These are phyloP conservation scores for Sebastes diaconus DNA, from an alignment of 2,797 vertebrate genomes.

Conservation along the genomic window DNA sequence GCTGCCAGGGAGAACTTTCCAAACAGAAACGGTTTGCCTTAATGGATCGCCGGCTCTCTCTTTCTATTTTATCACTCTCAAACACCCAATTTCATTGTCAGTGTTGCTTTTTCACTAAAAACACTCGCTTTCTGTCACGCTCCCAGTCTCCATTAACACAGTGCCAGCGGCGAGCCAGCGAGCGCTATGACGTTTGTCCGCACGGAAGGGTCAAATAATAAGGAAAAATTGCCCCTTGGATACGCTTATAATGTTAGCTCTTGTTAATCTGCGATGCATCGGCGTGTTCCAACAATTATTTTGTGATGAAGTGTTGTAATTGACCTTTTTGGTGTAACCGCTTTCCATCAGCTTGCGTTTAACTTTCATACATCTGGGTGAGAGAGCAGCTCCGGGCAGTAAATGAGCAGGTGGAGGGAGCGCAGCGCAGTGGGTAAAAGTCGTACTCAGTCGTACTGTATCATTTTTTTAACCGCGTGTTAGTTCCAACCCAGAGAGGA, in stretches of 20 bases:
- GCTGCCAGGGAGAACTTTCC: constrained; percentile 75
- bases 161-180: constrained; percentile 5
- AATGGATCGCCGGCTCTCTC: constrained; percentile 62
- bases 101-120: constrained; percentile 44
- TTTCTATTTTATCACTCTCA: constrained; percentile 71
- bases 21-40: constrained; percentile 63
- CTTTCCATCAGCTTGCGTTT: constrained; percentile 48
- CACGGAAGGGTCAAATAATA: constrained; percentile 24
- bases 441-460: neutral
- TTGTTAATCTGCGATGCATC: constrained; percentile 56
- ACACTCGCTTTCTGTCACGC: constrained; percentile 46
- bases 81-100: constrained; percentile 72
- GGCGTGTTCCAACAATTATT: constrained; percentile 48
- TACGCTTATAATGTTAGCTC: constrained; percentile 45
- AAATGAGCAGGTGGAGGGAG: constrained; percentile 20
- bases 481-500: constrained; percentile 19
- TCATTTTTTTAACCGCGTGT: constrained; percentile 5
- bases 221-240: constrained; percentile 39
- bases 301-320: constrained; percentile 65
- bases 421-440: neutral
- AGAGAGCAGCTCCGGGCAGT: constrained; percentile 25
- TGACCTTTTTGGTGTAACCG: constrained; percentile 28
- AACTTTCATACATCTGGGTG: constrained; percentile 29
- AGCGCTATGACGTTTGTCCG: constrained; percentile 15
- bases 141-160: constrained; percentile 38